Base-by-base conservation (phyloP, 2,113 vertebrate genomes). In the Cromileptes altivelis region DNA sequence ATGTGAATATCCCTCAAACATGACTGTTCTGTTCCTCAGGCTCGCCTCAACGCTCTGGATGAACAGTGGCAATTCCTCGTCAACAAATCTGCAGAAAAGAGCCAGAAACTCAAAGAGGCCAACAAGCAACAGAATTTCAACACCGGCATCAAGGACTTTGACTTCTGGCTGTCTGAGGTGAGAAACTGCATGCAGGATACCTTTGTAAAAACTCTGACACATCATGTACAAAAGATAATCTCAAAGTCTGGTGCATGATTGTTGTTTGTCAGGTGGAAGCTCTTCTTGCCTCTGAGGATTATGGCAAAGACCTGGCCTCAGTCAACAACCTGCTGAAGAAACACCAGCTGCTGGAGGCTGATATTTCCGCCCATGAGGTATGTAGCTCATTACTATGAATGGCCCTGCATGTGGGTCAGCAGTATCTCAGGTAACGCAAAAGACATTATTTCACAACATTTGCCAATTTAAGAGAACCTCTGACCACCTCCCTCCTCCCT, bases 41-140 rank as follows among this genome's bases (percentile, higher is more conserved):
- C 92, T 10, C 97, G 98, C 4, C 94, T 99, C 6, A 95, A 90
- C 19, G 97, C 98, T 40, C 94, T 99, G 52, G 97, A 97, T n/a
- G 98, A 99, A 76, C 98, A 99, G 82, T 99, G 98, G 98, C 96
- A 99, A 75, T 99, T 99, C 96, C 95, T 99, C 64, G 98, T 99
- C 27, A 97, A 97, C 90, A 99, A 99, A 76, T 99, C 98, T 0
- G 98, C 98, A 30, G 98, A 99, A 86, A 99, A 99, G 94, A 99
- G 98, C 91, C 98, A 99, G 93, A 99, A 99, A 69, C 95, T 99
- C 47, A 99, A 99, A 40, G 98, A 99, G 75, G 98, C 98, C 73
- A 99, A 99, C 94, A 99, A 98, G 77, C 98, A 99, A 88, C 98
- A 99, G 95, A 99, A 99, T 88, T 99, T 99, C 83, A 99, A 99